Evolutionary conservation across 2,113 vertebrate species (phyloP).

Genomic region (Trogon surrucura): DNA sequence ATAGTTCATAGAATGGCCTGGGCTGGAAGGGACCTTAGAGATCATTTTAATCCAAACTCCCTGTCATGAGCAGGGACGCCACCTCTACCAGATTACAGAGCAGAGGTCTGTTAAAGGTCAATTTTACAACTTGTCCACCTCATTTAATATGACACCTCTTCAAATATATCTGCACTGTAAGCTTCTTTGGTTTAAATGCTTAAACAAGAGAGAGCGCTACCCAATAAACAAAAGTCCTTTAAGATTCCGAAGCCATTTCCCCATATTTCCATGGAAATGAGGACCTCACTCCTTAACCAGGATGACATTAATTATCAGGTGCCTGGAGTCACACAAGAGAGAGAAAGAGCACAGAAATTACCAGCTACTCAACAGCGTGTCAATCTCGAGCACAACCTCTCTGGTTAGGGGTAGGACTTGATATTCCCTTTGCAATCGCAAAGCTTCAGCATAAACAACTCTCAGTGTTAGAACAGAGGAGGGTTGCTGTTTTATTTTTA

Average conservation of each 20-base stretch:
- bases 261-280: conserved; percentile 75
- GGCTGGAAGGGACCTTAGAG: too few relatives aligned
- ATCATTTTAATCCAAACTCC: too few relatives aligned
- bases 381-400: background rate
- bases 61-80: too few relatives aligned
- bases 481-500: conserved; percentile 50
- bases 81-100: background rate
- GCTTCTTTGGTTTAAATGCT: conserved; percentile 27
- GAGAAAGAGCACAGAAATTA: conserved; percentile 55
- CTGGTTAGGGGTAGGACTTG: background rate
- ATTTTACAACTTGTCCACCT: conserved; percentile 7
- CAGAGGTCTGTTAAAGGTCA: background rate
- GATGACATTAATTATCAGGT: conserved; percentile 73
- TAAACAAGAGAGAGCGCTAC: conserved; percentile 23
- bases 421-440: background rate
- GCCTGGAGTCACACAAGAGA: conserved; percentile 50
- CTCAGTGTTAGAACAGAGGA: background rate
- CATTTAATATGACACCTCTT: conserved; percentile 6
- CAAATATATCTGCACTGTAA: background rate
- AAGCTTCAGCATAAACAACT: background rate
- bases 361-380: background rate
- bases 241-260: conserved; percentile 49
- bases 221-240: conserved; percentile 24
- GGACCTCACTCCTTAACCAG: conserved; percentile 30
- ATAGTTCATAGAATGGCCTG: too few relatives aligned